Evolutionary conservation across 2,888 invertebrate genomes (phyloP).

Genomic region (Drosophila falleni): DNA sequence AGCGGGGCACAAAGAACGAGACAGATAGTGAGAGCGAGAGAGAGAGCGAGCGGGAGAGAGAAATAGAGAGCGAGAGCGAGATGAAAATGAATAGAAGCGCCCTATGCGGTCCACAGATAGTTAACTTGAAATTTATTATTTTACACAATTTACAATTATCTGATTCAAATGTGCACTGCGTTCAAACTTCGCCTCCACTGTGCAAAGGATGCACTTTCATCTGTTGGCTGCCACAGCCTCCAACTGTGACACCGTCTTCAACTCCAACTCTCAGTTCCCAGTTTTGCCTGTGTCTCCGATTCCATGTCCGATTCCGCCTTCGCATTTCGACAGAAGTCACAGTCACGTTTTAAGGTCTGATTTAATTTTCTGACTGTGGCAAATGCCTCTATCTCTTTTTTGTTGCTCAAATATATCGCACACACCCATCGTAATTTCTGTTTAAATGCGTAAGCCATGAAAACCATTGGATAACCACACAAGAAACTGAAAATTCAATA

Average conservation of each 20-base stretch:
- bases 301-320: constrained; percentile 30
- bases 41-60: no score
- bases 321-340: constrained; percentile 51
- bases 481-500: constrained; percentile 5
- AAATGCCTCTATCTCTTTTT: constrained; percentile 9
- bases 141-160: constrained; percentile 81
- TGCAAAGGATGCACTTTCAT: constrained; percentile 55
- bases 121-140: constrained; percentile 81
- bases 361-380: constrained; percentile 58
- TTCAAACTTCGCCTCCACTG: constrained; percentile 2
- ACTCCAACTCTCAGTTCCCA: constrained; percentile 20
- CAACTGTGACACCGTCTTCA: constrained; percentile 7
- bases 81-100: constrained; percentile 56
- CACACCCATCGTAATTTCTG: constrained; percentile 9
- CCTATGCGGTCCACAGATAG: constrained; percentile 77
- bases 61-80: background rate
- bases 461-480: constrained; percentile 17
- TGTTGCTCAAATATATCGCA: background rate
- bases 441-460: constrained; percentile 15
- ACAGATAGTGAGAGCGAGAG: background rate
- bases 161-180: constrained; percentile 74
- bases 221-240: constrained; percentile 40
- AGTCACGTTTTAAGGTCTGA: constrained; percentile 67
- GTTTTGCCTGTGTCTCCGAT: background rate
- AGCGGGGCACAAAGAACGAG: constrained; percentile 28